Evolutionary conservation across 2,888 invertebrate genomes (phyloP), one percentile per base, ranked within the genome.

Genomic region (Barypeithes pellucidus): DNA sequence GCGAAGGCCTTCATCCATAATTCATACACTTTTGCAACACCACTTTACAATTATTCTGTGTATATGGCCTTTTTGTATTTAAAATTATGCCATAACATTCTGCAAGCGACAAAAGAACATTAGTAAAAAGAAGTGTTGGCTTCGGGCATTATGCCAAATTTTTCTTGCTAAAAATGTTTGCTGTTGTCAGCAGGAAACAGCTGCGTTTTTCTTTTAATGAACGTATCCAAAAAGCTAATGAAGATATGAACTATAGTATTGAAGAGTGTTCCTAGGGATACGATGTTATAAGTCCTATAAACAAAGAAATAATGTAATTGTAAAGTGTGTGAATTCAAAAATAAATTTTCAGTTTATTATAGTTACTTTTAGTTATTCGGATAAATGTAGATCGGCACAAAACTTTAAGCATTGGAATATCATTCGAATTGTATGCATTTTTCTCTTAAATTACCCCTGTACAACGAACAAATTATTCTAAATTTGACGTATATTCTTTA

Each of bases 31-130:
- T 16, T 63, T 47, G 50, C 47, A 47, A 47, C 20, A 63, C 45
- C 47, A 33, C 43, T 67, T 11, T 33, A 59, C 67, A 67, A 67
- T 67, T 67, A 67, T 59, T 67, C 43, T 36, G 59, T 59, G 36
- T 59, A 67, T 67, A 54, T 54, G 66, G 24, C 59, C 45, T 67
- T 67, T 67, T 33, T 59, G 67, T 59, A 67, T 67, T 59, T 59
- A 67, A 52, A 67, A 67, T 66, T 66, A 36, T 22, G 45, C 36
- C 20, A 45, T 24, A 43, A 59, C 22, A 43, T 45, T 59, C 59
- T 16, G 45, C 43, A 59, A 67, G 59, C 54, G 57, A 67, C 57
- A 41, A 67, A 67, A 67, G 43, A 39, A 67, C 18, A 33, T 67
- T 59, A 41, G 39, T 43, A 18, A 52, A 67, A 57, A 67, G 59